Evolutionary conservation across 2,113 vertebrate species (phyloP), one percentile per base, ranked within the genome.

Genomic region (Podilymbus podiceps): DNA sequence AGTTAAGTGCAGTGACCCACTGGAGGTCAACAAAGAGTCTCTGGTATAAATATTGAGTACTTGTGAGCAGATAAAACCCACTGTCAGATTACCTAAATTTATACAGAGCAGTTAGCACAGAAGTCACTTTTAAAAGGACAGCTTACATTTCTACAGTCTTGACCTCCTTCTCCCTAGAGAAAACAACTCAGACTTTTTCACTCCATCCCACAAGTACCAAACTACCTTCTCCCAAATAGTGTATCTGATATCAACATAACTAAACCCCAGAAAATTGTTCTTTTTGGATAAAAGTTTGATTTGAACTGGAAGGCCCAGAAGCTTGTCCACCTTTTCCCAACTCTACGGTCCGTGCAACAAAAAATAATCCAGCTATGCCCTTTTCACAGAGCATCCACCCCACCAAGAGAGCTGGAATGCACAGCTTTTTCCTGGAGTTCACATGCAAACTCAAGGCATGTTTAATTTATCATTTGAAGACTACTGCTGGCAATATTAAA

Each of bases 381-480:
- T 58, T 74, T 50, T 24, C 60, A 52, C 2, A 8, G 21, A 55
- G 38, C 49, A 49, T 11, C 11, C 31, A 15, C 5, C 5, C 21
- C 22, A 2, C 9, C 19, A 3, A 0, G 3, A 63, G 33, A 38
- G 12, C 30, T 53, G n/a, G 46, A 83, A 56, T 0, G 2, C 6
- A 40, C 12, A 68, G 42, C 28, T 25, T 59, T 77, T 44, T 44
- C 56, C n/a, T 6, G 10, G 62, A 88, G n/a, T 24, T 55, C 6
- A 6, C 25, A 40, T 16, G 8, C 9, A 87, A 77, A 69, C 31
- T 55, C 79, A 55, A 52, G 31, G 33, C 31, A 53, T 2, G 1
- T 44, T 88, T 42, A 60, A 35, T 69, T 77, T 22, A 69, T 23
- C 20, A 17, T 21, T 71, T 59, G 6, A 71, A 60, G 30, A 59